A percentile compares a stretch with the other conserved stretches of the same genome.
These are phyloP conservation scores for Vanessa tameamea DNA, from an alignment of 1,140 invertebrate species.

Conservation along the genomic window DNA sequence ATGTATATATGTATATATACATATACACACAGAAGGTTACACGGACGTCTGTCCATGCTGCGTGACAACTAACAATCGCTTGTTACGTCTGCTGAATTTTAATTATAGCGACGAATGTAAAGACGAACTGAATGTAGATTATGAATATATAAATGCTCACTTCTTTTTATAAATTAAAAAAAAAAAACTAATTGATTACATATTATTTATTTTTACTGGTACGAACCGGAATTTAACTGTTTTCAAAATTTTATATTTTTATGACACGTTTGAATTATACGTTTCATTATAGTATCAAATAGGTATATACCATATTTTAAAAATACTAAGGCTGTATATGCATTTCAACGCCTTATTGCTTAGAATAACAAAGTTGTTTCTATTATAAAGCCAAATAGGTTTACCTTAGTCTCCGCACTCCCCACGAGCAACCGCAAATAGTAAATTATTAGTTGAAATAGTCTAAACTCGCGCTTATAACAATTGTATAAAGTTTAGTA, in stretches of 20 bases:
- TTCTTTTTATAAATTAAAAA: no score
- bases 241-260: no score
- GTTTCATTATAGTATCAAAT: no score
- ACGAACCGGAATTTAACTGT: no score
- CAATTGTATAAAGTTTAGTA: neutral
- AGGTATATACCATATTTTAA: no score
- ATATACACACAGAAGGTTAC: conserved; percentile 9
- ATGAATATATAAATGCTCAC: neutral
- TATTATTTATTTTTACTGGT: no score
- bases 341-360: neutral
- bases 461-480: neutral
- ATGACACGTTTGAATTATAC: no score
- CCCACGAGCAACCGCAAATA: neutral
- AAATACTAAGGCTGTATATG: no score
- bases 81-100: conserved; percentile 10
- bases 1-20: neutral
- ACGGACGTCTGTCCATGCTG: conserved; percentile 17
- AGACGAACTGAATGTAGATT: conserved; percentile 6
- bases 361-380: neutral
- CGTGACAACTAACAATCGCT: conserved; percentile 18
- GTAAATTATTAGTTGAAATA: neutral
- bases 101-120: conserved; percentile 7
- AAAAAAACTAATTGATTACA: no score
- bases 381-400: neutral
- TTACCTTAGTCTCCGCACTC: neutral